Conservation (phyloP, 2,888 invertebrate genomes). For the Norana najaformis region DNA sequence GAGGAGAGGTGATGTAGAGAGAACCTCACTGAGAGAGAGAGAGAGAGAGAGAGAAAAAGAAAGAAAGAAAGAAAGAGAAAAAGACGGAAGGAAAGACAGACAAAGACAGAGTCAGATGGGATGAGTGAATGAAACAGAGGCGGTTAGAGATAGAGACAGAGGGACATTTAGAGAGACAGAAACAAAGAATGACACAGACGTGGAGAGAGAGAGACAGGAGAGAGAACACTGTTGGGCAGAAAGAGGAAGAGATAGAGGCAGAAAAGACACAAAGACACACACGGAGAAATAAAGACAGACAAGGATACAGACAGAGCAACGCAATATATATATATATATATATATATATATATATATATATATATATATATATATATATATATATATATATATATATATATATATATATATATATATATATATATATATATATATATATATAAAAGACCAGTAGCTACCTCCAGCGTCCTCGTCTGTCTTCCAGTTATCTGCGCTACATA, state of each 20-base stretch:
- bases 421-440: too few species aligned
- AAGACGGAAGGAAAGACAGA: not conserved
- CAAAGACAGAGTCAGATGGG: not conserved
- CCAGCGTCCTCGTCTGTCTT: not conserved
- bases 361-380: too few species aligned
- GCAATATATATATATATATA: too few species aligned
- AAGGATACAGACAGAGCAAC: not conserved
- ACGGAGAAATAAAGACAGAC: not conserved
- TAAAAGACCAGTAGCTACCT: not conserved
- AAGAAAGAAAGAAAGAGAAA: not conserved
- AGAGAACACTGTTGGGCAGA: too few species aligned
- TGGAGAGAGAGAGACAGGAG: not conserved
- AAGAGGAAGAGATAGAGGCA: not conserved
- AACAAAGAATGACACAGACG: not conserved
- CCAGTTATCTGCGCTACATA: constrained; percentile 7
- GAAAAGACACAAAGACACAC: not conserved
- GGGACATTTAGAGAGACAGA: not conserved
- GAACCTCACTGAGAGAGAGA: not conserved
- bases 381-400: too few species aligned
- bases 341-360: too few species aligned
- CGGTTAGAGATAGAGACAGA: not conserved
- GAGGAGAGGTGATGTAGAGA: too few species aligned
- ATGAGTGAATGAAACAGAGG: not conserved
- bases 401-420: too few species aligned
- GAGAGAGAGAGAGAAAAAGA: not conserved